Evolutionary conservation across 2,113 vertebrate species (phyloP), one percentile per base, ranked within the genome.

Genomic region (Thalassoma bifasciatum): DNA sequence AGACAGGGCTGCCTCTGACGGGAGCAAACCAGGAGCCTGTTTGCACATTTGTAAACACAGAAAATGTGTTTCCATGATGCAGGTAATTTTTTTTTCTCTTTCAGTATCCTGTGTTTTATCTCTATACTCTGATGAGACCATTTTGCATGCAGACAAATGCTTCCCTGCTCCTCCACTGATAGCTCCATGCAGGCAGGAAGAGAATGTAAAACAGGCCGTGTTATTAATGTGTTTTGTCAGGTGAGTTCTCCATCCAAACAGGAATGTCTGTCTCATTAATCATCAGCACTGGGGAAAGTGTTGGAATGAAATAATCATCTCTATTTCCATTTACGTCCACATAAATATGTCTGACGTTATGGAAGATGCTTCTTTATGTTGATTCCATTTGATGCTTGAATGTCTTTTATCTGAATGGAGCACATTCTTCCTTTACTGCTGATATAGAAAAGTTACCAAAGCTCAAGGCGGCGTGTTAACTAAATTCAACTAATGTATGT

Each of bases 161-260:
- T 75, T 64, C 23, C 64, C 79, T 75, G 77, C 75, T 58, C 53
- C 67, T 80, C 13, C 50, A 44, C 74, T 60, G 83, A 87, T 70
- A 82, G 84, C 69, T 30, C 1, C 36, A 64, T 66, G 68, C 47
- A 66, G 72, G 72, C 44, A 17, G 72, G 66, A 64, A 75, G 68
- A 76, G 83, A 88, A 88, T 84, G 75, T 75, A 77, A 91, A 92
- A 80, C 78, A 86, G 83, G 72, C 36, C 30, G 57, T 10, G 58
- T 53, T 69, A 75, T 82, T 77, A 77, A 89, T 74, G 81, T 49
- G 75, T 62, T 85, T 73, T 67, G 53, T 84, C 69, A 44, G 67
- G 38, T 50, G 75, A 83, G 53, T 74, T 85, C 74, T 82, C 70
- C 83, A 63, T 83, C 71, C 51, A 75, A 72, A 66, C 79, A 51